Conservation (phyloP, 1,140 invertebrate species). For the Pseudomyrmex dendroicus region DNA sequence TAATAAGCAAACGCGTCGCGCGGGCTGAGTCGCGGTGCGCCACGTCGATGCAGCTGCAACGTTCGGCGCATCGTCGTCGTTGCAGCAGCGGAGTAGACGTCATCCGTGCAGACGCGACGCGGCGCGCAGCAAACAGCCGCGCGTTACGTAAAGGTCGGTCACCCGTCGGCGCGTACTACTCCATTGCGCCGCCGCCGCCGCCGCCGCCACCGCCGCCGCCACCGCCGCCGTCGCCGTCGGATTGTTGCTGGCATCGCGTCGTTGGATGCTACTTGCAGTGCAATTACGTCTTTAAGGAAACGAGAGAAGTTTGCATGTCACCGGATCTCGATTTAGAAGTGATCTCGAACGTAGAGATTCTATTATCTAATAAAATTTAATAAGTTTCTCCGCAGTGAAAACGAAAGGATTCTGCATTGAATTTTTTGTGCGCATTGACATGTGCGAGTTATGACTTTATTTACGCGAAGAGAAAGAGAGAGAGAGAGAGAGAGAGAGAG, state of each 20-base stretch:
- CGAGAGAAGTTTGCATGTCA: background rate
- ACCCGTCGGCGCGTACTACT: slow-evolving; percentile 80
- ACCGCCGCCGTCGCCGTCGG: background rate
- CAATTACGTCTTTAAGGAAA: slow-evolving; percentile 31
- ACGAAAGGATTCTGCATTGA: background rate
- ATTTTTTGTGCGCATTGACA: background rate
- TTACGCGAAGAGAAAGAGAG: background rate
- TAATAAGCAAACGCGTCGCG: background rate
- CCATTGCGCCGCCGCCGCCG: slow-evolving; percentile 43
- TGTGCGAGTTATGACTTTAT: background rate
- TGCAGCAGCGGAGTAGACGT: slow-evolving; percentile 76
- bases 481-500: too few species aligned
- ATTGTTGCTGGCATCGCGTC: slow-evolving; percentile 60
- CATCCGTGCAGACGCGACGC: slow-evolving; percentile 67
- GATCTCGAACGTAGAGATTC: too few species aligned
- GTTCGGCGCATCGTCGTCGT: slow-evolving; percentile 67
- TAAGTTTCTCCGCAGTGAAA: background rate
- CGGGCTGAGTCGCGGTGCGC: slow-evolving; percentile 23
- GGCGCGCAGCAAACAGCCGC: slow-evolving; percentile 74
- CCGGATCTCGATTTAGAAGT: slow-evolving; percentile 9
- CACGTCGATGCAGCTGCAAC: slow-evolving; percentile 64
- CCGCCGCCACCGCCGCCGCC: slow-evolving; percentile 30
- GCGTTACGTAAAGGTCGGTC: slow-evolving; percentile 85
- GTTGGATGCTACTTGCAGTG: slow-evolving; percentile 28
- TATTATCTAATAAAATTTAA: background rate